Conservation (phyloP, 2,888 invertebrate species). For the Drosophila infuscata region DNA sequence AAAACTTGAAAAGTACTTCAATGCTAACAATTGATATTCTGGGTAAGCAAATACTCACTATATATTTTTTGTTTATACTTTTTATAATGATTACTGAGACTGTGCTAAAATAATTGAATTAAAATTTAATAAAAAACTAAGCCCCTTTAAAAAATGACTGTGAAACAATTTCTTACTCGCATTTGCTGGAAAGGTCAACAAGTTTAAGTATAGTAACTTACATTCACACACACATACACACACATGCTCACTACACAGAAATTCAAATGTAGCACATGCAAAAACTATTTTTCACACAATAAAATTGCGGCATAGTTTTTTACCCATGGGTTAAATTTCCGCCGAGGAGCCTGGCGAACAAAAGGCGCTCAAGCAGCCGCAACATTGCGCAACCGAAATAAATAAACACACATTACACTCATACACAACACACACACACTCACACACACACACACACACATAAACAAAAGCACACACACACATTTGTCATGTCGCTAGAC, state of each 20-base stretch:
- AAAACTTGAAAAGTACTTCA: background rate
- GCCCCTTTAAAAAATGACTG: background rate
- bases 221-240: background rate
- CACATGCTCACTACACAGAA: background rate
- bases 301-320: slow-evolving; percentile 62
- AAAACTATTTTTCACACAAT: slow-evolving; percentile 58
- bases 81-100: background rate
- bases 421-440: slow-evolving; percentile 10
- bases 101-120: background rate
- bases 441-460: background rate
- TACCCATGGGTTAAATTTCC: slow-evolving; percentile 54
- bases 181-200: slow-evolving; percentile 60
- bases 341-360: slow-evolving; percentile 46
- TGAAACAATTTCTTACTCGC: background rate
- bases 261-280: slow-evolving; percentile 8
- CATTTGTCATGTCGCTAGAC: slow-evolving; percentile 22
- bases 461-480: background rate
- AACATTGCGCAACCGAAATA: slow-evolving; percentile 55
- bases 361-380: slow-evolving; percentile 51
- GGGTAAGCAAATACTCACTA: background rate
- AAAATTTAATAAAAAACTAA: background rate
- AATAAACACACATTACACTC: slow-evolving; percentile 36
- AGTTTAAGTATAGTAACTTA: slow-evolving; percentile 14
- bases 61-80: no score
- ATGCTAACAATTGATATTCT: background rate